Conservation (phyloP, 2,797 vertebrate genomes). For the Squalus acanthias region DNA sequence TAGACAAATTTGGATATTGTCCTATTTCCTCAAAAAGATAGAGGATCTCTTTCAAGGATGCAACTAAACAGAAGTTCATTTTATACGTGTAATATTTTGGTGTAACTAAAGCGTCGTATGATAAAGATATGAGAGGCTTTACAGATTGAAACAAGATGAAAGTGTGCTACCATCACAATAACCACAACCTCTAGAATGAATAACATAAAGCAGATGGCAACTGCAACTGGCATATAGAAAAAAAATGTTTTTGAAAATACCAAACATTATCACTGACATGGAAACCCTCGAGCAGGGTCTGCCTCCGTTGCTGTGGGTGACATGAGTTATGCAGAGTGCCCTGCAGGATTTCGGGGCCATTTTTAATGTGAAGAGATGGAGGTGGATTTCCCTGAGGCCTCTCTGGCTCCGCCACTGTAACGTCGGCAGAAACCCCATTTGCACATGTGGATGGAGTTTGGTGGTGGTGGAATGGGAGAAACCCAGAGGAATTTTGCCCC, state of each 20-base stretch:
- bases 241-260: slow-evolving; percentile 14
- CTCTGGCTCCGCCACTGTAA: background rate
- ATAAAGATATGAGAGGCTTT: slow-evolving; percentile 10
- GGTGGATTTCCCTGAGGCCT: background rate
- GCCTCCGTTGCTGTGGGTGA: background rate
- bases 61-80: background rate
- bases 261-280: background rate
- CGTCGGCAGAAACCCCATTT: background rate
- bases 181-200: background rate
- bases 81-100: background rate
- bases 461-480: background rate
- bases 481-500: background rate
- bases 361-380: background rate
- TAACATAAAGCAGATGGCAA: slow-evolving; percentile 30
- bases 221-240: background rate
- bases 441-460: background rate
- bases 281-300: background rate
- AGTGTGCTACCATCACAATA: background rate
- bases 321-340: background rate
- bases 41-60: background rate
- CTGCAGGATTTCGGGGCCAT: background rate
- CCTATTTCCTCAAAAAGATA: background rate
- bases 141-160: slow-evolving; percentile 24
- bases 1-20: background rate
- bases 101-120: background rate